These are phyloP conservation scores for Brachyptera risi DNA, from an alignment of 2,888 invertebrate genomes.

Conservation along the genomic window DNA sequence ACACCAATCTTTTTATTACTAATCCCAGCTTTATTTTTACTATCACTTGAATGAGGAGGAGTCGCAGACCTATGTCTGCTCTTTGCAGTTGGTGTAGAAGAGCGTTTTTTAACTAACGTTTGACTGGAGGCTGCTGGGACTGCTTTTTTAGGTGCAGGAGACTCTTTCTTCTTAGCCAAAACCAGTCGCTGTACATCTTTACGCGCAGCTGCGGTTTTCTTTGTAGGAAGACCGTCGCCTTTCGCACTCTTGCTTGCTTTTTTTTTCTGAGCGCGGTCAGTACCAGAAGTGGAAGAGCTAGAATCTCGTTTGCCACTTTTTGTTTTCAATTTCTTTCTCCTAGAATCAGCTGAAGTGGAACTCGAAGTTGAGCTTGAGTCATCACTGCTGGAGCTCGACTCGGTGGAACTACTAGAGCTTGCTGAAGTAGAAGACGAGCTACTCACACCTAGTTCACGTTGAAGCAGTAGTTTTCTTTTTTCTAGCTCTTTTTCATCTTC, in stretches of 20 bases:
- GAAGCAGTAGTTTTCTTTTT: slow-evolving; percentile 67
- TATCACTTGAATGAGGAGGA: slow-evolving; percentile 20
- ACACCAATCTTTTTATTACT: neutral
- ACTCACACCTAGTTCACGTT: slow-evolving; percentile 66
- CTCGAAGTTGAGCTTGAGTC: slow-evolving; percentile 61
- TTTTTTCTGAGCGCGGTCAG: slow-evolving; percentile 28
- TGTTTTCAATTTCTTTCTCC: slow-evolving; percentile 27
- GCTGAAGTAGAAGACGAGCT: slow-evolving; percentile 63
- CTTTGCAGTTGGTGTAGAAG: slow-evolving; percentile 26
- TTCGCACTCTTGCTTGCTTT: slow-evolving; percentile 19
- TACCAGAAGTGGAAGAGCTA: slow-evolving; percentile 30
- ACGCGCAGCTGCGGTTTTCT: slow-evolving; percentile 7
- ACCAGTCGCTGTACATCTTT: slow-evolving; percentile 5
- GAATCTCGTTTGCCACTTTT: slow-evolving; percentile 30
- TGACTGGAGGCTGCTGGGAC: neutral
- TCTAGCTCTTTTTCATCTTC: slow-evolving; percentile 76
- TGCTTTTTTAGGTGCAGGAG: neutral
- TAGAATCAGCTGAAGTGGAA: slow-evolving; percentile 47
- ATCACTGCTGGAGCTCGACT: slow-evolving; percentile 53
- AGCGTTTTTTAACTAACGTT: slow-evolving; percentile 23
- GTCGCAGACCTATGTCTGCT: slow-evolving; percentile 28
- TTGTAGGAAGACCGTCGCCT: neutral
- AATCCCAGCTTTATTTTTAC: neutral
- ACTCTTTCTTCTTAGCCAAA: neutral
- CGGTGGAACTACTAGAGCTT: slow-evolving; percentile 60